Percentiles rank a stretch among this genome's conserved stretches.
Evolutionary conservation across 2,888 invertebrate species (phyloP).

Genomic region (Hirudinaria manillensis): DNA sequence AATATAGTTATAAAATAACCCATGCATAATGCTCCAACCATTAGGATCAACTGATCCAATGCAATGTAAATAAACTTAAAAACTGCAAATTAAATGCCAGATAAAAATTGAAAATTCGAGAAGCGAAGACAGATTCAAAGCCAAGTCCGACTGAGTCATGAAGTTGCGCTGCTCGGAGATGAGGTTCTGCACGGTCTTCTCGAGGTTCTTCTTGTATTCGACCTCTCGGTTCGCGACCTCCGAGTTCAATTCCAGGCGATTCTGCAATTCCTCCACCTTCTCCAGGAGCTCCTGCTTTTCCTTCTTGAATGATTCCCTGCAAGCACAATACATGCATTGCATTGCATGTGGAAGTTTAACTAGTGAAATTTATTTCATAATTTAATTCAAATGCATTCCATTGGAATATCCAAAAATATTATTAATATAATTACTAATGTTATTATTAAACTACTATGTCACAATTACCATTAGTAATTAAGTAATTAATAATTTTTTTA

Average conservation of each 20-base stretch:
- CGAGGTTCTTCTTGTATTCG: slow-evolving; percentile 33
- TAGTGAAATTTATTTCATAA: background rate
- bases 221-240: slow-evolving; percentile 28
- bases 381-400: background rate
- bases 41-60: too few relatives aligned
- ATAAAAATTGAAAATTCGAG: background rate
- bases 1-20: too few relatives aligned
- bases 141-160: slow-evolving; percentile 9
- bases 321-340: background rate
- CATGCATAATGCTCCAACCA: too few relatives aligned
- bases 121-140: background rate
- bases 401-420: background rate
- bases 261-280: slow-evolving; percentile 31
- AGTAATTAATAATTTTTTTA: too few relatives aligned
- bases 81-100: too few relatives aligned
- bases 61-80: too few relatives aligned
- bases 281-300: slow-evolving; percentile 31
- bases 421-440: background rate
- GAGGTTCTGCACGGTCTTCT: slow-evolving; percentile 31
- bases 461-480: too few relatives aligned
- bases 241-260: slow-evolving; percentile 22
- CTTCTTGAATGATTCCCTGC: slow-evolving; percentile 29
- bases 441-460: background rate
- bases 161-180: slow-evolving; percentile 27
- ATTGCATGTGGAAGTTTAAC: background rate